Evolutionary conservation across 2,113 vertebrate genomes (phyloP).

Genomic region (Corythornis vintsioides): DNA sequence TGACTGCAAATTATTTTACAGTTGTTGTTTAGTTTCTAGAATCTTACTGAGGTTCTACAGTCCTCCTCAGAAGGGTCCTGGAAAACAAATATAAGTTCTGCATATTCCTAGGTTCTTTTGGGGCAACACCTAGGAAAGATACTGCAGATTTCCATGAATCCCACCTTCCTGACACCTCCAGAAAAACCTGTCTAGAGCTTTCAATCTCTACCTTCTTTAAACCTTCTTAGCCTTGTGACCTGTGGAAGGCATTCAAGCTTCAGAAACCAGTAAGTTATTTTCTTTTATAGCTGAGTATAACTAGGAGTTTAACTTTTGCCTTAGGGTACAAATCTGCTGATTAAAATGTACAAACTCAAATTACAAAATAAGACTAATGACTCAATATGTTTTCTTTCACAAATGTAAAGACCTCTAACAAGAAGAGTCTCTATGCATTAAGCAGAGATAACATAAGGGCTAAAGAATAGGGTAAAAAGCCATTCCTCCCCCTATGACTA

Average conservation of each 20-base stretch:
- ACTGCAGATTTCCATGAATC: background rate
- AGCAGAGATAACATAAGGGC: background rate
- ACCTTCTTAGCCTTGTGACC: background rate
- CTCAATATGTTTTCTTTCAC: background rate
- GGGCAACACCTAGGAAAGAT: background rate
- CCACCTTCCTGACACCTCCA: fast-evolving
- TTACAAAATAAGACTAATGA: background rate
- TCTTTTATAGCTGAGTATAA: background rate
- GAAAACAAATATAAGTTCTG: background rate
- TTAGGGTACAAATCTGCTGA: background rate
- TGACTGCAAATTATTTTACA: background rate
- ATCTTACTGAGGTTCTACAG: background rate
- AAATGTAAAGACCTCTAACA: background rate
- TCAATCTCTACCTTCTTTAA: background rate
- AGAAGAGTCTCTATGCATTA: background rate
- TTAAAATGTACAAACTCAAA: background rate
- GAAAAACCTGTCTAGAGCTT: background rate
- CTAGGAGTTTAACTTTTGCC: background rate
- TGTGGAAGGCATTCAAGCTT: background rate
- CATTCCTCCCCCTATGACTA: background rate
- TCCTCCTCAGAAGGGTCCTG: background rate
- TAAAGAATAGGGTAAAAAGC: background rate
- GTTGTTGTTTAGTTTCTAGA: background rate
- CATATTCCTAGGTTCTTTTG: background rate
- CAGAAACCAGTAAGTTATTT: background rate